A percentile compares a stretch with the other conserved stretches of the same genome.
phyloP scores from a whole-genome alignment of 2,797 vertebrate species.

The Neostethus bicornis region DNA sequence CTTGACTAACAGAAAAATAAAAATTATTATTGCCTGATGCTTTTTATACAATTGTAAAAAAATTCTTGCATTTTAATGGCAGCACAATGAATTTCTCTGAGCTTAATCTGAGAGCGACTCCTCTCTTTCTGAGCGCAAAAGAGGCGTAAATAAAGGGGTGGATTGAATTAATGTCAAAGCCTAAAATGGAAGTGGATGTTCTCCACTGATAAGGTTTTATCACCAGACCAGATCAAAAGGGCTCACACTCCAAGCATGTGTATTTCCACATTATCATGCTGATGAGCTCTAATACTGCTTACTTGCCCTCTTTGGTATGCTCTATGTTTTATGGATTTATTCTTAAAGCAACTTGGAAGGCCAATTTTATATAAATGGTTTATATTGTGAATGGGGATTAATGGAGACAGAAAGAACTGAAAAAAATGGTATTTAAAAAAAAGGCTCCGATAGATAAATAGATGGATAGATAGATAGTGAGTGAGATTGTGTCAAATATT shows the following conservation, averaged over 20 bases:
- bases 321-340: slow-evolving; percentile 26
- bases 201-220: slow-evolving; percentile 89
- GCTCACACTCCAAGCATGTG: slow-evolving; percentile 83
- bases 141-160: slow-evolving; percentile 42
- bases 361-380: neutral
- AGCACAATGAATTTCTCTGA: slow-evolving; percentile 55
- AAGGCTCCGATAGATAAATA: neutral
- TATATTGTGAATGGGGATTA: no score
- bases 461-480: slow-evolving; percentile 18
- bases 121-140: slow-evolving; percentile 43
- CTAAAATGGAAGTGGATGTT: slow-evolving; percentile 85
- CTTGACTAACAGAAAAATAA: neutral
- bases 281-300: slow-evolving; percentile 78
- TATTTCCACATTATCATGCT: slow-evolving; percentile 85
- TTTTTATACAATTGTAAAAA: neutral
- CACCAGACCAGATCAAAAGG: slow-evolving; percentile 79
- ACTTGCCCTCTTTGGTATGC: slow-evolving; percentile 44
- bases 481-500: neutral
- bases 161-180: slow-evolving; percentile 82
- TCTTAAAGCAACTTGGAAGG: slow-evolving; percentile 23
- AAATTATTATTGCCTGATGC: neutral
- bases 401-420: no score
- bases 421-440: no score
- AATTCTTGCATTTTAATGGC: slow-evolving; percentile 19
- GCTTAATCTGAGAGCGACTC: slow-evolving; percentile 11